phyloP scores from a whole-genome alignment of 2,888 invertebrate genomes.

The Agriopis leucophaearia region DNA sequence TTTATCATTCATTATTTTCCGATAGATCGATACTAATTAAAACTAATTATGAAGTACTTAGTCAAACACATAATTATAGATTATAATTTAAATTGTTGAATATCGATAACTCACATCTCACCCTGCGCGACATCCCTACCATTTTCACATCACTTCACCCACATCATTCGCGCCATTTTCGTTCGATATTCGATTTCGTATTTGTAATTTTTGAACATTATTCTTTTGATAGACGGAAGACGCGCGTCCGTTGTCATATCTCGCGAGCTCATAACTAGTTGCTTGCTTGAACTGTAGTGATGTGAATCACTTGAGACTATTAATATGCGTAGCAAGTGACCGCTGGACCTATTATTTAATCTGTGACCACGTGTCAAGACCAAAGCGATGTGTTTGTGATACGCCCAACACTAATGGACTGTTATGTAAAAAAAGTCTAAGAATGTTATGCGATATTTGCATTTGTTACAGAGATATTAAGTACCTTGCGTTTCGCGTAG shows the following conservation, averaged over 20 bases:
- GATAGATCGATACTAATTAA: not conserved
- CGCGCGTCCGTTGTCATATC: slow-evolving; percentile 66
- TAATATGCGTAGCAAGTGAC: slow-evolving; percentile 84
- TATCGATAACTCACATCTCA: slow-evolving; percentile 52
- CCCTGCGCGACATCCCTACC: slow-evolving; percentile 53
- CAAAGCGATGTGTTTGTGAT: slow-evolving; percentile 67
- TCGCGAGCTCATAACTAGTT: slow-evolving; percentile 68
- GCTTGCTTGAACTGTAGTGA: slow-evolving; percentile 72
- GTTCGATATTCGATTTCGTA: slow-evolving; percentile 53
- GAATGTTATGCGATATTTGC: slow-evolving; percentile 39
- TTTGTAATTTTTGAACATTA: slow-evolving; percentile 47
- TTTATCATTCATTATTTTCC: too few relatives aligned
- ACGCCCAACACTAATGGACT: slow-evolving; percentile 59
- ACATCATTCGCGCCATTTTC: slow-evolving; percentile 48
- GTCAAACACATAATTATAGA: not conserved
- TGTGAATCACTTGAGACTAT: slow-evolving; percentile 82
- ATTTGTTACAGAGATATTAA: slow-evolving; percentile 31
- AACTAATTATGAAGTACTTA: not conserved
- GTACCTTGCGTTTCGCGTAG: slow-evolving; percentile 15
- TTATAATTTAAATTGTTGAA: not conserved
- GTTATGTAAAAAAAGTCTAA: slow-evolving; percentile 58
- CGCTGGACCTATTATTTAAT: slow-evolving; percentile 48
- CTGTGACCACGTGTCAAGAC: slow-evolving; percentile 69
- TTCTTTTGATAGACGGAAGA: slow-evolving; percentile 54
- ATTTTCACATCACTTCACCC: slow-evolving; percentile 52